These are phyloP conservation scores for Euschistus heros DNA, from an alignment of 1,140 invertebrate genomes.

Conservation along the genomic window DNA sequence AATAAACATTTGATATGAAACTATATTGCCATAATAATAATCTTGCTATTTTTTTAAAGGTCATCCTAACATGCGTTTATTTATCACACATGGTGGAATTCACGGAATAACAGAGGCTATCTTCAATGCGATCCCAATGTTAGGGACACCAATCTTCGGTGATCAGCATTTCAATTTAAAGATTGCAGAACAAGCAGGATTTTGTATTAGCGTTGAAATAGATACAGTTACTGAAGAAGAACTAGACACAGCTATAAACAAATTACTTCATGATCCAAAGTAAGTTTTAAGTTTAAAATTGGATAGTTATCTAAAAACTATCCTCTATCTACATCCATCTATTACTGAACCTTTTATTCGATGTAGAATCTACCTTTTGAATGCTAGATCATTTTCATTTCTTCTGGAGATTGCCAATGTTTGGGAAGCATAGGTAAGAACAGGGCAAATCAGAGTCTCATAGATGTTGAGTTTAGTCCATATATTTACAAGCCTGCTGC, in stretches of 20 bases:
- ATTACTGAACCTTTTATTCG: too few species aligned
- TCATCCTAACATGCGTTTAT: constrained; percentile 32
- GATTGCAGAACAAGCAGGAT: neutral
- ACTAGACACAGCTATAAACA: neutral
- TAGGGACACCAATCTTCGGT: constrained; percentile 40
- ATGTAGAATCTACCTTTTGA: too few species aligned
- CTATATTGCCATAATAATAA: too few species aligned
- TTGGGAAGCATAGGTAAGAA: neutral
- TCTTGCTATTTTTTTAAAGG: constrained; percentile 27
- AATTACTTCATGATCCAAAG: neutral
- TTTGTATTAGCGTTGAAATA: neutral
- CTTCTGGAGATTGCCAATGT: neutral
- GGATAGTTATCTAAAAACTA: too few species aligned
- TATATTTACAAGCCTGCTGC: too few species aligned
- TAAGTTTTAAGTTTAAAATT: neutral
- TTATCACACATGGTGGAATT: constrained; percentile 39
- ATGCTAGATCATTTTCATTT: neutral
- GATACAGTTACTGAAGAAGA: neutral
- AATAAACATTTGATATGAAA: too few species aligned
- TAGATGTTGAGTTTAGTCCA: neutral
- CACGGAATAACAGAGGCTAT: constrained; percentile 39
- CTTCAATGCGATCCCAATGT: constrained; percentile 38
- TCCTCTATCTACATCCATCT: too few species aligned
- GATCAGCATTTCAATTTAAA: constrained; percentile 33
- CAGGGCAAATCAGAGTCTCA: neutral